Evolutionary conservation across 2,888 invertebrate genomes (phyloP), one percentile per base, ranked within the genome.

Genomic region (Drosophila mayaguana): DNA sequence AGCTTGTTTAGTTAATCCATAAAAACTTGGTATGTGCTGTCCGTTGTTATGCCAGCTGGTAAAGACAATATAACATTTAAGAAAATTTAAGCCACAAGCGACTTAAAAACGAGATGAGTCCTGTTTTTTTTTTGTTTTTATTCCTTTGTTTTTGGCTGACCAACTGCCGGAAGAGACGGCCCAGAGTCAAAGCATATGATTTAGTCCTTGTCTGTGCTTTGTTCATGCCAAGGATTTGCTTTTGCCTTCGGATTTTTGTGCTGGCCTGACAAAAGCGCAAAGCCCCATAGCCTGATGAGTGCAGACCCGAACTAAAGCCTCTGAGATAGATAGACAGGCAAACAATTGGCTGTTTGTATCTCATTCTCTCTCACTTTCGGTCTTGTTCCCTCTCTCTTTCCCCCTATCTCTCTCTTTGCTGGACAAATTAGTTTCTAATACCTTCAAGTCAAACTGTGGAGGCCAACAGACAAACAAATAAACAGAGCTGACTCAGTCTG

Each of bases 1-100:
- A 88, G 84, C 72, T 86, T 89, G 89, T 89, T 86, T 88, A 89
- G 90, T 86, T 89, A 89, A 86, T 89, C 87, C 86, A 83, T 86
- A 86, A 89, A 83, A 89, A 88, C 75, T 81, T 78, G 72, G 72
- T 90, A 88, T 81, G 72, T 84, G 62, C 78, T 68, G 71, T 62
- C 64, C 63, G 25, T 55, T 59, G 43, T 18, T 57, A 36, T 50
- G 54, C 54, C 54, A 56, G 42, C 18, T 11, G 22, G 6, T 61
- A 81, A 75, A 88, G 81, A 89, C 83, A 83, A 87, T 83, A 81
- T 65, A 87, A 70, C 88, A 84, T 84, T 84, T 84, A 84, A 88
- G 89, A 84, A 89, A 84, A 85, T 89, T 88, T 89, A 84, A 84
- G 89, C 89, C 84, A 67, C 80, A 88, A 70, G 88, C 89, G 86